Evolutionary conservation across 1,140 invertebrate genomes (phyloP), one percentile per base, ranked within the genome.

Genomic region (Leptinotarsa defecta): DNA sequence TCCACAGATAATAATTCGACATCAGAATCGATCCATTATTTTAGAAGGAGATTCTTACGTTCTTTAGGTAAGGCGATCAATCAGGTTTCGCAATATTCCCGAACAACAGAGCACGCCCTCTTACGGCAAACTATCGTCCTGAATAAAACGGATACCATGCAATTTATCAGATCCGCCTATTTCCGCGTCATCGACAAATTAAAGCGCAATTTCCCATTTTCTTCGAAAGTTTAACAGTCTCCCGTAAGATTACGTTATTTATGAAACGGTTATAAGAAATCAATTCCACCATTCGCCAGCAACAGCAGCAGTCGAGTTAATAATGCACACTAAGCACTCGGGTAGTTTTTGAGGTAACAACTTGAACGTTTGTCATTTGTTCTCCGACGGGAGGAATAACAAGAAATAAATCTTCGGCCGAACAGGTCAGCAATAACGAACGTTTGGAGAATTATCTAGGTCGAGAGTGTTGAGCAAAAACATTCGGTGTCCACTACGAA

Each of bases 351-450:
- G 70, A 75, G 70, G 57, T 73, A 24, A 13, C 61, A 68, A 69
- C 22, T 73, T 77, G 71, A 69, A 77, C 78, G 78, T 79, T 77
- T 77, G 76, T 79, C 78, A 79, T 79, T 79, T 75, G 78, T 79
- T 79, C 72, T 72, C 71, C 74, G 73, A 77, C 76, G 72, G 19
- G 74, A 71, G 74, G 76, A 79, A 79, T 77, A 79, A 79, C 78
- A 77, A 73, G 74, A 76, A 77, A 79, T 79, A 77, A 79, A 79
- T 79, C 78, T 79, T 76, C 20, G 70, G 73, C 61, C 48, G 72
- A 75, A 70, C 22, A 70, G 22, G 34, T 49, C 20, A 70, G 68
- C 68, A 70, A 70, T 70, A 70, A 52, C 48, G 43, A 70, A 43
- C 15, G 17, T 43, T 43, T 48, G 48, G 48, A 27, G 52, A n/a